Conservation (phyloP, 2,113 vertebrate genomes). For the Corythornis cristatus region DNA sequence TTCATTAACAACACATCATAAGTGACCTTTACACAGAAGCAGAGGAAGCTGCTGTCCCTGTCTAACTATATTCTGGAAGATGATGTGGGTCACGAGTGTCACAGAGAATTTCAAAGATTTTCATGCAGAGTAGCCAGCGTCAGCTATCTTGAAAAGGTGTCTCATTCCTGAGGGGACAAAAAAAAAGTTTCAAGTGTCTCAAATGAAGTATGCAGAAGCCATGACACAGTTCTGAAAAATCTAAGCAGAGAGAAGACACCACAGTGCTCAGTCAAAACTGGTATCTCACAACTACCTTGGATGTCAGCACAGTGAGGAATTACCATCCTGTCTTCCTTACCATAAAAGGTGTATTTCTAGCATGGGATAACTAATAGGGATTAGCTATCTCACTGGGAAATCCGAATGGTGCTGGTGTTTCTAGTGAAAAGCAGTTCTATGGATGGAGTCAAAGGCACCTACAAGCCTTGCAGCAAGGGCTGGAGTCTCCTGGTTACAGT, state of each 20-base stretch:
- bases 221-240: no score
- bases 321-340: not conserved
- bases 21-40: conserved; percentile 29
- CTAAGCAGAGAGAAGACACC: no score
- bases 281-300: no score
- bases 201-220: no score
- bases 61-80: not conserved
- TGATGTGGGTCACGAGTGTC: no score
- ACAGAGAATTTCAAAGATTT: no score
- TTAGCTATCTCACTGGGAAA: not conserved
- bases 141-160: no score
- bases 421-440: not conserved
- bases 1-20: conserved; percentile 45
- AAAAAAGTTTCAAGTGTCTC: no score
- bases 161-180: no score
- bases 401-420: not conserved
- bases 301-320: no score
- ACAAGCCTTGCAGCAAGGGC: not conserved
- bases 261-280: no score
- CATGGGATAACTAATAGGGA: not conserved
- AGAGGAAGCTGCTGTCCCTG: not conserved
- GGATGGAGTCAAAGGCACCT: not conserved
- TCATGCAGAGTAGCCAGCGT: no score
- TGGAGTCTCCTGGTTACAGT: not conserved
- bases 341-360: not conserved